phyloP scores from a whole-genome alignment of 2,797 vertebrate genomes.

The Orestias chungarensis region DNA sequence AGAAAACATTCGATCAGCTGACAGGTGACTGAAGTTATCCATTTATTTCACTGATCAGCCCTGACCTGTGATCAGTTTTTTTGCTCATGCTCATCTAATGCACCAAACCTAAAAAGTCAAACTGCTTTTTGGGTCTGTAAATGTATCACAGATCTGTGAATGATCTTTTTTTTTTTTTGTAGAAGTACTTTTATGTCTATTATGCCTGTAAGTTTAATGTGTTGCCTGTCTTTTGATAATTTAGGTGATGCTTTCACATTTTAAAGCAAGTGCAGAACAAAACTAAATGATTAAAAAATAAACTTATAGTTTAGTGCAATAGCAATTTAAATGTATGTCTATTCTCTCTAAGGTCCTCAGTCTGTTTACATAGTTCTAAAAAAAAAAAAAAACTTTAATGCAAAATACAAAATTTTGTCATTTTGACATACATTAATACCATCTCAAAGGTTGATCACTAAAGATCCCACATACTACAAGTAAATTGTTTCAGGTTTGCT shows the following conservation, averaged over 20 bases:
- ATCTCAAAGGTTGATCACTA: neutral
- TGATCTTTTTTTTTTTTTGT: no score
- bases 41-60: neutral
- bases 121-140: neutral
- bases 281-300: no score
- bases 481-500: slow-evolving; percentile 4
- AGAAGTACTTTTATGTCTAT: neutral
- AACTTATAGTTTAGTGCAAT: neutral
- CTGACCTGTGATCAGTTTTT: neutral
- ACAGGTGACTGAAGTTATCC: neutral
- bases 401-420: neutral
- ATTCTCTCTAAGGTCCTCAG: neutral
- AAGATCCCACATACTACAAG: slow-evolving; percentile 6
- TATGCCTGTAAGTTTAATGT: neutral
- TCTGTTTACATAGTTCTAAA: neutral
- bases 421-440: neutral
- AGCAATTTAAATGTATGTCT: neutral
- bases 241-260: neutral
- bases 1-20: neutral
- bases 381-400: neutral
- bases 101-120: neutral
- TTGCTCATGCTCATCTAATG: neutral
- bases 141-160: neutral
- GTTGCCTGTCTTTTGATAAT: neutral
- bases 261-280: neutral